These are phyloP conservation scores for Venusia cambrica DNA, from an alignment of 2,888 invertebrate genomes.

Conservation along the genomic window DNA sequence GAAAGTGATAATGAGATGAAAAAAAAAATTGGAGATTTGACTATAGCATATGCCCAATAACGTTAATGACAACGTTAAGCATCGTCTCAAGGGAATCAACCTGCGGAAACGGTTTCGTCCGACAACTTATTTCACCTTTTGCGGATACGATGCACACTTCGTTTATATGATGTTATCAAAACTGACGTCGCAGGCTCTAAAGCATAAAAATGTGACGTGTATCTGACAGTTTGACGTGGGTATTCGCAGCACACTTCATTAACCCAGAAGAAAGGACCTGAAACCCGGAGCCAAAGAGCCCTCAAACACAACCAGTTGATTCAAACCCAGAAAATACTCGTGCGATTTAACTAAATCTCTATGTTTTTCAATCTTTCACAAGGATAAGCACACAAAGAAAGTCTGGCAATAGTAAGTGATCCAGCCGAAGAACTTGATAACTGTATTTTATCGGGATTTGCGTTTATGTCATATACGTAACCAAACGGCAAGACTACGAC, in stretches of 20 bases:
- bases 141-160: too few species aligned
- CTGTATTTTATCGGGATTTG: conserved; percentile 19
- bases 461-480: conserved; percentile 19
- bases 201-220: conserved; percentile 67
- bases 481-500: conserved; percentile 21
- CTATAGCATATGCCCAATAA: too few species aligned
- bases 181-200: conserved; percentile 55
- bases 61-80: too few species aligned
- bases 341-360: conserved; percentile 29
- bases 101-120: too few species aligned
- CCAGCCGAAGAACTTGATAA: conserved; percentile 15
- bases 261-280: conserved; percentile 53
- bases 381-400: conserved; percentile 39
- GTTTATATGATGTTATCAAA: conserved; percentile 44
- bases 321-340: conserved; percentile 32
- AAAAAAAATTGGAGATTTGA: too few species aligned
- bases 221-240: conserved; percentile 75
- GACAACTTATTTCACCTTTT: too few species aligned
- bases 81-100: too few species aligned
- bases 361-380: conserved; percentile 34
- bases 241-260: conserved; percentile 70
- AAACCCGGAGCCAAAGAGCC: conserved; percentile 41
- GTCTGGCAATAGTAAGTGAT: conserved; percentile 23
- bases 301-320: conserved; percentile 34
- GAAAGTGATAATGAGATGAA: too few species aligned